phyloP scores from a whole-genome alignment of 1,140 invertebrate species.

The Heliconius melpomene region DNA sequence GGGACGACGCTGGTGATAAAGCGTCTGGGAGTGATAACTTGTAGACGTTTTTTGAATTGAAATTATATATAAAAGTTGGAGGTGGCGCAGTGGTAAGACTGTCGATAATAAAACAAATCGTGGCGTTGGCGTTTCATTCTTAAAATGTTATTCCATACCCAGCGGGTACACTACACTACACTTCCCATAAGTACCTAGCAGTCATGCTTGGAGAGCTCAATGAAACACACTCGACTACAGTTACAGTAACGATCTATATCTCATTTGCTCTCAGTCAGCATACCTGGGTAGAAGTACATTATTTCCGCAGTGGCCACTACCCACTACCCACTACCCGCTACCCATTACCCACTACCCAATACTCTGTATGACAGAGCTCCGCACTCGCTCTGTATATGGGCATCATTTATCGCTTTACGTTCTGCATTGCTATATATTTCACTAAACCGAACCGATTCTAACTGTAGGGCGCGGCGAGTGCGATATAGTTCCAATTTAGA shows the following conservation, averaged over 20 bases:
- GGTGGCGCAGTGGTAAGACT: too few relatives aligned
- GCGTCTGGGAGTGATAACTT: not conserved
- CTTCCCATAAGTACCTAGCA: too few relatives aligned
- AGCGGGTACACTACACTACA: too few relatives aligned
- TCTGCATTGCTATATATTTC: not conserved
- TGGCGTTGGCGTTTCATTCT: too few relatives aligned
- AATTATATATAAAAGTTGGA: not conserved
- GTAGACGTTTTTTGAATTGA: not conserved
- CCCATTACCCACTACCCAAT: too few relatives aligned
- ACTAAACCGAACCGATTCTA: not conserved
- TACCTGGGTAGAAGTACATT: not conserved
- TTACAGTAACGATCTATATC: not conserved
- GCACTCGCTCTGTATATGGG: not conserved
- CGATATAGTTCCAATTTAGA: not conserved
- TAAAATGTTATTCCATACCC: too few relatives aligned
- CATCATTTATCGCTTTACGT: conserved; percentile 10
- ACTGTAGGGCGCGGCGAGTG: not conserved
- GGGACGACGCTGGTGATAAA: not conserved
- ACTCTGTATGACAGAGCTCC: too few relatives aligned
- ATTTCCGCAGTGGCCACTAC: not conserved
- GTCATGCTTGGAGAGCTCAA: not conserved
- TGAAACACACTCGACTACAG: not conserved
- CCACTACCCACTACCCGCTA: too few relatives aligned
- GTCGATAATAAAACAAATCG: too few relatives aligned
- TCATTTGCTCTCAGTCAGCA: not conserved